Conservation (phyloP, 2,888 invertebrate genomes). For the Podotricha telesiphe region DNA sequence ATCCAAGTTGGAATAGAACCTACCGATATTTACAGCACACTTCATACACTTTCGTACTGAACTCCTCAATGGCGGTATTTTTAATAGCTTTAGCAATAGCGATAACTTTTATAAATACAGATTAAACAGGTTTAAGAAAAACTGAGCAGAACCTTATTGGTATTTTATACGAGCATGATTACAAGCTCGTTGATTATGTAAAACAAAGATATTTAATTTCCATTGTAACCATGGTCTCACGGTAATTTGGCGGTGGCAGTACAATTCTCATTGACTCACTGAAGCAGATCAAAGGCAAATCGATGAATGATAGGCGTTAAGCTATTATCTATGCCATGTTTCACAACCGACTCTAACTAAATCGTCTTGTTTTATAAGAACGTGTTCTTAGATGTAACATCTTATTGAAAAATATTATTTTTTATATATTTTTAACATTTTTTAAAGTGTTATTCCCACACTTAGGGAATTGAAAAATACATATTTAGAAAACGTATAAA, state of each 20-base stretch:
- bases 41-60: too few relatives aligned
- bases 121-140: background rate
- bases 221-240: conserved; percentile 27
- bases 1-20: too few relatives aligned
- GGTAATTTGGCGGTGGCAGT: conserved; percentile 21
- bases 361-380: conserved; percentile 2
- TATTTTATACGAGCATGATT: background rate
- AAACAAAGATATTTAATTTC: conserved; percentile 26
- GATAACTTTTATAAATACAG: conserved; percentile 3
- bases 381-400: conserved; percentile 3
- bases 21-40: too few relatives aligned
- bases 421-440: too few relatives aligned
- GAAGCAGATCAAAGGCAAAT: conserved; percentile 32
- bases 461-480: too few relatives aligned
- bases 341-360: conserved; percentile 9
- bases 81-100: too few relatives aligned
- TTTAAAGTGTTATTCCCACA: too few relatives aligned
- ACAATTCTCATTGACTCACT: conserved; percentile 27
- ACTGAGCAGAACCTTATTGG: background rate
- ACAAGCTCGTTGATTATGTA: conserved; percentile 23
- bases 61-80: too few relatives aligned
- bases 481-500: too few relatives aligned
- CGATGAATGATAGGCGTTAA: conserved; percentile 27
- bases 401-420: too few relatives aligned
- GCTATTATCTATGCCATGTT: conserved; percentile 32